Evolutionary conservation across 2,888 invertebrate species (phyloP), one percentile per base, ranked within the genome.

Genomic region (Caenorhabditis sp.): DNA sequence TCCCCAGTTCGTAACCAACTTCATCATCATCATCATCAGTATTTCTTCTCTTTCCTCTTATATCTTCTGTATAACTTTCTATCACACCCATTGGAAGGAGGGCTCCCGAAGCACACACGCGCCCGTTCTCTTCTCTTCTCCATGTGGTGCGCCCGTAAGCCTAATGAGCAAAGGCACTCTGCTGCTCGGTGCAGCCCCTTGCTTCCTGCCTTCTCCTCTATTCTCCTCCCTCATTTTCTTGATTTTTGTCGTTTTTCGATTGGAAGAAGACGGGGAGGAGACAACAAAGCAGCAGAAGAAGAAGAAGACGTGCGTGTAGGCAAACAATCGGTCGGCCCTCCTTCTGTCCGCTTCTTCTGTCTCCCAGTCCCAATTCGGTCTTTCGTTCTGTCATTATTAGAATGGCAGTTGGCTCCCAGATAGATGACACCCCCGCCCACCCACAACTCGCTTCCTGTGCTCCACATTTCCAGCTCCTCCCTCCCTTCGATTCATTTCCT

Each of bases 221-320:
- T 52, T 55, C 15, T 55, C 39, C 56, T 41, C 48, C 37, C 48
- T 48, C 65, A 48, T 65, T 65, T 66, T 66, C 66, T 58, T 56
- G 61, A 61, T 71, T 55, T 62, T 50, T 56, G 48, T 61, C 48
- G 55, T 71, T 48, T 55, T 52, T 48, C 65, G 30, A 65, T 65
- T 65, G 65, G 65, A 48, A 55, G 46, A 37, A 43, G 53, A 52
- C 62, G 62, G 22, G 41, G 43, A 45, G 17, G 24, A 63, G 50
- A 22, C 48, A 52, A 32, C 41, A 45, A 52, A 45, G 52, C 20
- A 55, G 53, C 11, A 53, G 35, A 37, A 3, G 11, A 2, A 35
- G 35, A 8, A 39, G 53, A 53, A n/a, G n/a, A n/a, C n/a, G n/a
- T n/a, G 37, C 26, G 53, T 56, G 39, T 56, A 35, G 22, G 61